A percentile compares a stretch with the other conserved stretches of the same genome.
Evolutionary conservation across 2,888 invertebrate species (phyloP).

Genomic region (Hirtodrosophila cameraria): DNA sequence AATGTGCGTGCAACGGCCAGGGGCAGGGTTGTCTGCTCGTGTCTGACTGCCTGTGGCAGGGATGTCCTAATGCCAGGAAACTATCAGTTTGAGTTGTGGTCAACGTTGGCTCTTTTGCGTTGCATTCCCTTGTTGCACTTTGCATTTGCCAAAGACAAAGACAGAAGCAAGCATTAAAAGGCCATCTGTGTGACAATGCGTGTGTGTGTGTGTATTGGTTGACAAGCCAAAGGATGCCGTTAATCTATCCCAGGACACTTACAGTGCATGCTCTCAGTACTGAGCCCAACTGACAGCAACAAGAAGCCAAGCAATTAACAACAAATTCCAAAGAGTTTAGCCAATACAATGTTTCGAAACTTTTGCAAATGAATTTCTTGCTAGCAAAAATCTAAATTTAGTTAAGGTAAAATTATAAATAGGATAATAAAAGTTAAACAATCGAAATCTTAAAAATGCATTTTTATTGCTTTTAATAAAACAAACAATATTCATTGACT

Average conservation of each 20-base stretch:
- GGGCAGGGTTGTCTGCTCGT: too few relatives aligned
- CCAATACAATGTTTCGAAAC: too few relatives aligned
- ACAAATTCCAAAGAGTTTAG: background rate
- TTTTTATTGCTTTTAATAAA: too few relatives aligned
- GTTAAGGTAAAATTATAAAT: too few relatives aligned
- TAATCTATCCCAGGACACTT: constrained; percentile 31
- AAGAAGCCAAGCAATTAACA: constrained; percentile 7
- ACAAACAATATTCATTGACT: too few relatives aligned
- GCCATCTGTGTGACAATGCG: constrained; percentile 19
- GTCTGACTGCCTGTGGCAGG: too few relatives aligned
- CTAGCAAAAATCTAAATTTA: too few relatives aligned
- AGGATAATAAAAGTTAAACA: too few relatives aligned
- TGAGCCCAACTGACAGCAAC: constrained; percentile 1
- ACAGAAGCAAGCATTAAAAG: constrained; percentile 32
- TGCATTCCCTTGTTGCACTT: constrained; percentile 53
- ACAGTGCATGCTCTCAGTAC: constrained; percentile 12
- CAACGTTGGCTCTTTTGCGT: constrained; percentile 27
- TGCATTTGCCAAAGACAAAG: constrained; percentile 38
- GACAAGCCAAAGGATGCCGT: constrained; percentile 28
- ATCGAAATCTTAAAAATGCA: too few relatives aligned
- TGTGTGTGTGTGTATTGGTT: background rate
- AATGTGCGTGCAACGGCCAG: constrained; percentile 48
- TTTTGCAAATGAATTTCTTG: too few relatives aligned
- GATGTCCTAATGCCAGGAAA: constrained; percentile 32
- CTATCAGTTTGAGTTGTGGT: constrained; percentile 48